These are phyloP conservation scores for Bombyx huttoni DNA, from an alignment of 2,888 invertebrate genomes.

Conservation along the genomic window DNA sequence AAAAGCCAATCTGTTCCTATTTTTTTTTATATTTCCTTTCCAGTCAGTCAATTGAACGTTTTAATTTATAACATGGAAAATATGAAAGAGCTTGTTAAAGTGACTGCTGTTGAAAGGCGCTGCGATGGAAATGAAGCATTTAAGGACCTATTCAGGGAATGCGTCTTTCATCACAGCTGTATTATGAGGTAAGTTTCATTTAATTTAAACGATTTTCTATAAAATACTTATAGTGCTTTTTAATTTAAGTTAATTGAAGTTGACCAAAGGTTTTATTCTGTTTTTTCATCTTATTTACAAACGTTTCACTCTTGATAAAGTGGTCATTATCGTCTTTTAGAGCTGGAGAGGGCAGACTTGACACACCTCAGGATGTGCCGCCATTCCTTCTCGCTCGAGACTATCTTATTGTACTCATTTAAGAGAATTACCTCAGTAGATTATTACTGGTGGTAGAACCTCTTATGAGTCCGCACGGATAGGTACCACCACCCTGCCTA, in stretches of 20 bases:
- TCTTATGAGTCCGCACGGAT: too few relatives aligned
- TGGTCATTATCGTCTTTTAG: too few relatives aligned
- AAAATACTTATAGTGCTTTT: neutral
- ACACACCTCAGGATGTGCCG: too few relatives aligned
- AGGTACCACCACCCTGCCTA: too few relatives aligned
- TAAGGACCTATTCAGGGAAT: constrained; percentile 24
- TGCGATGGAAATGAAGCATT: constrained; percentile 32
- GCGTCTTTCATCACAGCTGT: constrained; percentile 24
- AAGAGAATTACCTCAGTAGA: too few relatives aligned
- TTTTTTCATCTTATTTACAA: too few relatives aligned
- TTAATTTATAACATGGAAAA: constrained; percentile 41
- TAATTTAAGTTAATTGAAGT: neutral
- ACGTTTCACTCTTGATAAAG: too few relatives aligned
- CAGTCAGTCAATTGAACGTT: constrained; percentile 42
- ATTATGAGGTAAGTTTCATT: constrained; percentile 25
- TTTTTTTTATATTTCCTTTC: constrained; percentile 6
- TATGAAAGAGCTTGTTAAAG: constrained; percentile 30
- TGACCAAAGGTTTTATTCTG: neutral
- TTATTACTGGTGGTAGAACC: too few relatives aligned
- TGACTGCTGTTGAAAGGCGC: constrained; percentile 17
- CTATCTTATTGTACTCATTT: too few relatives aligned
- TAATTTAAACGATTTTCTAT: constrained; percentile 5
- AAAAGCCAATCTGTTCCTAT: constrained; percentile 2
- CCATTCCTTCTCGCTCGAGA: too few relatives aligned
- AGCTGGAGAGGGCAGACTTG: too few relatives aligned